phyloP scores from a whole-genome alignment of 1,140 invertebrate genomes.

The Drosophila kohkoa region DNA sequence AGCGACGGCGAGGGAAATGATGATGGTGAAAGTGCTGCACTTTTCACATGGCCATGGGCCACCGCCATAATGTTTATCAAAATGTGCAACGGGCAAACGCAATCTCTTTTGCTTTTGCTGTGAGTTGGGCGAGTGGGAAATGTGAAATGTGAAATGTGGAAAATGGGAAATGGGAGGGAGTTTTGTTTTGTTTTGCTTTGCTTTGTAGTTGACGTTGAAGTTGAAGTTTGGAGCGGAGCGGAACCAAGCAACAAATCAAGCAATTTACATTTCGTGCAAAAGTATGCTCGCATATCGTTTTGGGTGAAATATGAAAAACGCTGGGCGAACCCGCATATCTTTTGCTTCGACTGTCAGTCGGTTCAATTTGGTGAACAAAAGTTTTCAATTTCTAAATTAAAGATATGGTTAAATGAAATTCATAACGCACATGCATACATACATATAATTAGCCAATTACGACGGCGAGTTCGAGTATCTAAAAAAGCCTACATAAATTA shows the following conservation, averaged over 20 bases:
- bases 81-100: slow-evolving; percentile 36
- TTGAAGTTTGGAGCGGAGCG: neutral
- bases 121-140: neutral
- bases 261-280: slow-evolving; percentile 73
- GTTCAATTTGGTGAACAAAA: slow-evolving; percentile 48
- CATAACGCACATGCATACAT: slow-evolving; percentile 53
- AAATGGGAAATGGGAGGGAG: neutral
- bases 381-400: slow-evolving; percentile 79
- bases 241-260: slow-evolving; percentile 61
- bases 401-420: slow-evolving; percentile 78
- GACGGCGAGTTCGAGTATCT: slow-evolving; percentile 33
- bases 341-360: slow-evolving; percentile 30
- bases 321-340: slow-evolving; percentile 60
- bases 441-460: slow-evolving; percentile 76
- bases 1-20: slow-evolving; percentile 18
- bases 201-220: too few species aligned
- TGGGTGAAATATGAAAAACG: slow-evolving; percentile 47
- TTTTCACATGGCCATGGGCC: slow-evolving; percentile 74
- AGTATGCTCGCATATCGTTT: neutral
- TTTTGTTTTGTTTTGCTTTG: too few species aligned
- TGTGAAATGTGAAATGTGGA: neutral
- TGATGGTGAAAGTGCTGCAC: slow-evolving; percentile 70
- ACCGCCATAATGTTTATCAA: slow-evolving; percentile 72
- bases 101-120: slow-evolving; percentile 6
- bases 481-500: slow-evolving; percentile 31